Base-by-base conservation (phyloP, 2,113 vertebrate species). In the Hemibagrus wyckioides region DNA sequence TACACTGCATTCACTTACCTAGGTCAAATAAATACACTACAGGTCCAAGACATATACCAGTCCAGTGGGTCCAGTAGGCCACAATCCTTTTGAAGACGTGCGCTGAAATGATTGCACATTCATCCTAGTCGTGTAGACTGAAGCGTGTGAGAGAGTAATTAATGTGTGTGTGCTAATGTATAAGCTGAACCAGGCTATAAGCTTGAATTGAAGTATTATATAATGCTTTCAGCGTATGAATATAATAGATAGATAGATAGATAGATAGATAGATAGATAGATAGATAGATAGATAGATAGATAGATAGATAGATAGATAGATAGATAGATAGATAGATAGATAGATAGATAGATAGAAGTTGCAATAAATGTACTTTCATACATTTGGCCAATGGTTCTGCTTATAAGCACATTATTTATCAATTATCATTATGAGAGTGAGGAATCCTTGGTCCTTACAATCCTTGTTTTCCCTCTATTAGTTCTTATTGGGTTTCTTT, bases 231-330 rank as follows among this genome's bases (percentile, higher is more conserved):
- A 56, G 30, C 5, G 1, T 5, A 17, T 15, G 33, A 33, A 28
- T 76, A n/a, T n/a, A 50, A 73, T 25, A 75, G 71, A 75, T 25
- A 75, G 25, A 75, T 13, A 75, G 69, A 73, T 9, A 73, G 69
- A 73, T 11, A 73, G 69, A 73, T 11, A 73, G 69, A 73, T 28
- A 75, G 71, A 75, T 28, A 48, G 71, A 75, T 28, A 75, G 71
- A 75, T 14, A 75, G 71, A 75, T 25, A 75, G 71, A 75, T 44
- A 44, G 71, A 73, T 41, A 39, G 69, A 73, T 41, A 73, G 71
- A 75, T 48, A 44, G 71, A 73, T 23, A 73, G 36, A 73, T 23
- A 41, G 21, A n/a, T n/a, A n/a, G n/a, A n/a, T n/a, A n/a, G n/a
- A n/a, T n/a, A n/a, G n/a, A n/a, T n/a, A n/a, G n/a, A n/a, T n/a